Conservation (phyloP, 2,113 vertebrate species). For the Cheilinus undulatus region DNA sequence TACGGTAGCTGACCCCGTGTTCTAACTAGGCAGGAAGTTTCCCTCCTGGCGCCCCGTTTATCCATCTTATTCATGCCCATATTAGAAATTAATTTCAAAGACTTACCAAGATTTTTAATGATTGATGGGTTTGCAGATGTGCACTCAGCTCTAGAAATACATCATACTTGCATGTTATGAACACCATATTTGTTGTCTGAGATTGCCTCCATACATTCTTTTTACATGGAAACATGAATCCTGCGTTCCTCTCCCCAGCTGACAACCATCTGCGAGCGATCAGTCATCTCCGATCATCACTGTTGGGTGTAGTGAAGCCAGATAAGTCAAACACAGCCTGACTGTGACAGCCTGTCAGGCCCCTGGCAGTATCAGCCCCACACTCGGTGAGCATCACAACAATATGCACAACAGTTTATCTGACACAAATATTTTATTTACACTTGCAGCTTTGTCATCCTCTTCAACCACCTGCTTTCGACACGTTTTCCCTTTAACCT, state of each 20-base stretch:
- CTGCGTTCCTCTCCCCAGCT: not conserved
- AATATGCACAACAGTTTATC: constrained; percentile 28
- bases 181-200: no score
- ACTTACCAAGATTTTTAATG: no score
- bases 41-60: no score
- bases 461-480: constrained; percentile 41
- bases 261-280: constrained; percentile 1
- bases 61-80: no score
- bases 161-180: no score
- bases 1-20: no score
- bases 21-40: no score
- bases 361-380: constrained; percentile 28
- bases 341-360: constrained; percentile 28
- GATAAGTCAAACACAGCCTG: constrained; percentile 33
- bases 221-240: not conserved
- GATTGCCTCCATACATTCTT: no score
- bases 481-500: constrained; percentile 13
- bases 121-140: no score
- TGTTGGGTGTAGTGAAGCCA: constrained; percentile 16
- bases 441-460: constrained; percentile 29
- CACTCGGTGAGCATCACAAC: constrained; percentile 22
- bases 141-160: no score
- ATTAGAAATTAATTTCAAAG: no score
- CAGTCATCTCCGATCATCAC: constrained; percentile 15
- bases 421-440: constrained; percentile 46